Evolutionary conservation across 2,113 vertebrate genomes (phyloP).

Genomic region (Ceuthmochares aereus): DNA sequence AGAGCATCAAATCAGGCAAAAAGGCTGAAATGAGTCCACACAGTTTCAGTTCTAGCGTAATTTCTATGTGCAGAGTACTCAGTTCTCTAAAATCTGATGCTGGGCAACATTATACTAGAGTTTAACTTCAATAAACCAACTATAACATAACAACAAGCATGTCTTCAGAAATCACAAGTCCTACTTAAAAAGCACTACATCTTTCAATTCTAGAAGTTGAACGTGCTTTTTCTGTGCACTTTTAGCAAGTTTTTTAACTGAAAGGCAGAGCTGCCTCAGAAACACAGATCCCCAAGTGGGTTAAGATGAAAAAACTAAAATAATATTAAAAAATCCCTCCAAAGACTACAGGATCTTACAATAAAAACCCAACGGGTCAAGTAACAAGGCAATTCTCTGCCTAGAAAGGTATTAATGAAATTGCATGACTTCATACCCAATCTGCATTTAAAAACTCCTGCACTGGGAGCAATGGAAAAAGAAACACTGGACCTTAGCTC

Average conservation of each 20-base stretch:
- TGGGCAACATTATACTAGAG: not conserved
- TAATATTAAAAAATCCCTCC: not conserved
- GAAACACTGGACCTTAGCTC: not conserved
- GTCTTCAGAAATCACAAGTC: not conserved
- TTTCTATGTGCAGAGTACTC: not conserved
- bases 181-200: not conserved
- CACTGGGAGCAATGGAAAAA: not conserved
- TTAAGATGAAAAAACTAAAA: not conserved
- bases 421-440: not conserved
- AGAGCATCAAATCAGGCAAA: not conserved
- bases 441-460: not conserved
- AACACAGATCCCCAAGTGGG: not conserved
- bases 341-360: not conserved
- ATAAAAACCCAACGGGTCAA: not conserved
- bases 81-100: not conserved
- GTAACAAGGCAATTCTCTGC: not conserved
- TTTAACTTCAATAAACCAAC: not conserved
- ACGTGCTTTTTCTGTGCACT: not conserved
- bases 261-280: not conserved
- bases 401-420: not conserved
- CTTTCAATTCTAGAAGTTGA: not conserved
- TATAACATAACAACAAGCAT: not conserved
- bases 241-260: not conserved
- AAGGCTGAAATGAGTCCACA: not conserved
- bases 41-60: conserved; percentile 12